phyloP scores from a whole-genome alignment of 2,797 vertebrate species.

The Naso thynnoides region DNA sequence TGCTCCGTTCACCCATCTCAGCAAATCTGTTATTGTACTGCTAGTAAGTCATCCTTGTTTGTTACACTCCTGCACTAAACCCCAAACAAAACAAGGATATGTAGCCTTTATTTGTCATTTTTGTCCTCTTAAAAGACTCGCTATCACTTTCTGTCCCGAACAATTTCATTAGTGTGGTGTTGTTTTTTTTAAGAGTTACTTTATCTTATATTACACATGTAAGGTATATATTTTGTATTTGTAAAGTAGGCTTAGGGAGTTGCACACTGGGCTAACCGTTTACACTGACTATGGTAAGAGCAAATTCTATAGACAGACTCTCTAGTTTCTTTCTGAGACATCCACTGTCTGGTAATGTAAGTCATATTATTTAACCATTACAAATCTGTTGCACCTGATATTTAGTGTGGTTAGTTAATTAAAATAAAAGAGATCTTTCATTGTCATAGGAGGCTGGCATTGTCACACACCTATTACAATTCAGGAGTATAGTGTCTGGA shows the following conservation, averaged over 20 bases:
- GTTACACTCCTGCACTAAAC: conserved; percentile 84
- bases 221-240: conserved; percentile 77
- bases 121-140: conserved; percentile 57
- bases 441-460: conserved; percentile 77
- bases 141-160: conserved; percentile 43
- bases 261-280: conserved; percentile 77
- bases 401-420: conserved; percentile 55
- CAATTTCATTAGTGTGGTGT: conserved; percentile 71
- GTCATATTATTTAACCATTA: conserved; percentile 57
- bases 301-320: conserved; percentile 51
- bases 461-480: conserved; percentile 72
- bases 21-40: conserved; percentile 67
- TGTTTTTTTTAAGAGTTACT: conserved; percentile 47
- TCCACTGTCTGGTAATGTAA: conserved; percentile 52
- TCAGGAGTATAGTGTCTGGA: conserved; percentile 74
- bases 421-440: conserved; percentile 54
- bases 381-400: conserved; percentile 52
- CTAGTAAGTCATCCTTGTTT: conserved; percentile 81
- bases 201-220: conserved; percentile 67
- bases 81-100: conserved; percentile 81
- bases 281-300: conserved; percentile 67
- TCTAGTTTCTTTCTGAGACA: conserved; percentile 49
- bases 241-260: conserved; percentile 76
- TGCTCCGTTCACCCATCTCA: conserved; percentile 54
- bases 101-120: conserved; percentile 75